Conservation (phyloP, 2,113 vertebrate species). For the Mirounga angustirostris region DNA sequence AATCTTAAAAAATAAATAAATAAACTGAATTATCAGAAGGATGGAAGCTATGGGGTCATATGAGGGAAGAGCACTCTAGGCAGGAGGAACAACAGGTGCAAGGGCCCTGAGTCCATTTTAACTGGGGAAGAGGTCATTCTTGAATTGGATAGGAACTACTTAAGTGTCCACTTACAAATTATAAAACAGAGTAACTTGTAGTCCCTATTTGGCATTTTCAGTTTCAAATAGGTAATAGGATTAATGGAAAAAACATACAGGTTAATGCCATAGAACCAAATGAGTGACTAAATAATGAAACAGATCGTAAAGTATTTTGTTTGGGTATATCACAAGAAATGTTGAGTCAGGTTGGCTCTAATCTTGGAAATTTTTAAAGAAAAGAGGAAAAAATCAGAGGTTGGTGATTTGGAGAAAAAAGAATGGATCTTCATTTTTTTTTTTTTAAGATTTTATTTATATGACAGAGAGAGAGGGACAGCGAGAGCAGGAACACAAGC, state of each 20-base stretch:
- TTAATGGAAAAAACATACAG: background rate
- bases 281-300: conserved; percentile 36
- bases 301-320: conserved; percentile 4
- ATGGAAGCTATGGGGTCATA: background rate
- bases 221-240: conserved; percentile 4
- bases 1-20: too few species aligned
- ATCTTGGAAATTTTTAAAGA: conserved; percentile 39
- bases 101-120: background rate
- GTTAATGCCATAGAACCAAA: conserved; percentile 29
- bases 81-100: conserved; percentile 1
- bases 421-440: background rate
- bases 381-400: background rate
- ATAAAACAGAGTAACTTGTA: conserved; percentile 1
- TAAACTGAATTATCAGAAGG: conserved; percentile 9
- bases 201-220: background rate
- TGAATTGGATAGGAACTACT: background rate
- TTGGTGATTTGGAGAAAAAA: background rate
- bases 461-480: too few species aligned
- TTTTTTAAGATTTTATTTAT: too few species aligned
- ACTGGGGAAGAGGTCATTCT: background rate
- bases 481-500: too few species aligned
- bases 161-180: conserved; percentile 1
- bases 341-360: background rate
- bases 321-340: background rate
- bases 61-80: background rate